Evolutionary conservation across 2,888 invertebrate species (phyloP).

Genomic region (Papilio protenor): DNA sequence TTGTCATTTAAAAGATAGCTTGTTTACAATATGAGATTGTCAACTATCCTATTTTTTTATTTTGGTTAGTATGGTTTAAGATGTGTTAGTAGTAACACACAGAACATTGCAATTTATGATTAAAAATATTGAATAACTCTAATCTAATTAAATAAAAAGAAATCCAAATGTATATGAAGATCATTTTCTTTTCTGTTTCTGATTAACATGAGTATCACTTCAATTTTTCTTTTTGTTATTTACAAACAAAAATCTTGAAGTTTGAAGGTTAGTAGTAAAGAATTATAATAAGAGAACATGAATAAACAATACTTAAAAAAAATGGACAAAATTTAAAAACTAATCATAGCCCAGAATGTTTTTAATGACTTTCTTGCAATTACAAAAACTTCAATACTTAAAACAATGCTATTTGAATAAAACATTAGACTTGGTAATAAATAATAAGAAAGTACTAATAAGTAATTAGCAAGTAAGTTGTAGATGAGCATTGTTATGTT

Average conservation of each 20-base stretch:
- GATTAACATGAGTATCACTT: too few species aligned
- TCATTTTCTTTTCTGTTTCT: too few species aligned
- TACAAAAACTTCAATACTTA: not conserved
- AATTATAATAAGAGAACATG: not conserved
- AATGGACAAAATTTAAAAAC: not conserved
- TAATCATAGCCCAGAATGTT: not conserved
- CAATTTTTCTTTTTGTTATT: not conserved
- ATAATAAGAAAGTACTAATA: conserved; percentile 45
- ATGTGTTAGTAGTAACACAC: not conserved
- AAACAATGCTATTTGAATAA: conserved; percentile 44
- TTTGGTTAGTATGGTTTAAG: not conserved
- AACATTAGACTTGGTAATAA: conserved; percentile 56
- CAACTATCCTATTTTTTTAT: conserved; percentile 27
- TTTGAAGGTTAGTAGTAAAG: not conserved
- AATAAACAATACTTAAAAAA: not conserved
- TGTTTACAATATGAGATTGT: conserved; percentile 36
- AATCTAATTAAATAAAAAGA: not conserved
- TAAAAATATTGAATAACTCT: not conserved
- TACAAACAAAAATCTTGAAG: not conserved
- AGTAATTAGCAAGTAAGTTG: conserved; percentile 39
- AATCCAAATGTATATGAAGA: too few species aligned
- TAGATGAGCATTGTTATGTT: conserved; percentile 33
- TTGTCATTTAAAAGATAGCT: conserved; percentile 51
- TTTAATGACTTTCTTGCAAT: not conserved
- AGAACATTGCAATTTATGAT: conserved; percentile 22